A percentile compares a stretch with the other conserved stretches of the same genome.
Conservation (phyloP, 2,888 invertebrate genomes). For the Buathra laborator region DNA sequence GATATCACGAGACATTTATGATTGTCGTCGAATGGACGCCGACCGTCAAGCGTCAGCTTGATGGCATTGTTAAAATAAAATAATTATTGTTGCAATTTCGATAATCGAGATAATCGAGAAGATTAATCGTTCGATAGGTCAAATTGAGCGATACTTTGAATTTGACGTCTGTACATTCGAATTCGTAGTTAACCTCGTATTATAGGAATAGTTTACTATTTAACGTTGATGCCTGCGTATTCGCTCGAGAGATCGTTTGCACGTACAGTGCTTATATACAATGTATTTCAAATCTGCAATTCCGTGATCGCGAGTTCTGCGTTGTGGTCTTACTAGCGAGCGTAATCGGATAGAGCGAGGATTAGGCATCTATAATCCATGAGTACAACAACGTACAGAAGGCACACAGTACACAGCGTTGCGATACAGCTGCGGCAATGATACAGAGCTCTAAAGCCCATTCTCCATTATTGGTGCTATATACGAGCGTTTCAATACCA, state of each 20-base stretch:
- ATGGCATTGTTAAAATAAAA: no score
- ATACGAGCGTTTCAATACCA: neutral
- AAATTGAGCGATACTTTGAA: neutral
- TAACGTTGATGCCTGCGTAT: constrained; percentile 26
- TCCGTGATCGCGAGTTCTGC: constrained; percentile 1
- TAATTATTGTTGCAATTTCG: neutral
- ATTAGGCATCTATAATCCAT: constrained; percentile 56
- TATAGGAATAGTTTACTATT: constrained; percentile 31
- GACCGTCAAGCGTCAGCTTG: no score
- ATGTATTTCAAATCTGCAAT: constrained; percentile 32
- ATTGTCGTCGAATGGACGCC: no score
- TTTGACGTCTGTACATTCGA: neutral
- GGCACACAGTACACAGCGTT: constrained; percentile 3
- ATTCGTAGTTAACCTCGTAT: neutral
- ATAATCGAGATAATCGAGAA: neutral
- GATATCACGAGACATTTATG: no score
- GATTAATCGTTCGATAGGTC: neutral
- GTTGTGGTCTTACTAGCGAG: constrained; percentile 38
- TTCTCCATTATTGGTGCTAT: neutral
- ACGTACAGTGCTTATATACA: constrained; percentile 22
- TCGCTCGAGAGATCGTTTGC: neutral
- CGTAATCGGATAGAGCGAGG: constrained; percentile 55
- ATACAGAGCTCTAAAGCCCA: neutral
- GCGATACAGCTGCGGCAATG: neutral
- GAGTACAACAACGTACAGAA: constrained; percentile 49